Percentiles rank a stretch among this genome's conserved stretches.
Evolutionary conservation across 2,888 invertebrate species (phyloP).

Genomic region (Tholera decimalis): DNA sequence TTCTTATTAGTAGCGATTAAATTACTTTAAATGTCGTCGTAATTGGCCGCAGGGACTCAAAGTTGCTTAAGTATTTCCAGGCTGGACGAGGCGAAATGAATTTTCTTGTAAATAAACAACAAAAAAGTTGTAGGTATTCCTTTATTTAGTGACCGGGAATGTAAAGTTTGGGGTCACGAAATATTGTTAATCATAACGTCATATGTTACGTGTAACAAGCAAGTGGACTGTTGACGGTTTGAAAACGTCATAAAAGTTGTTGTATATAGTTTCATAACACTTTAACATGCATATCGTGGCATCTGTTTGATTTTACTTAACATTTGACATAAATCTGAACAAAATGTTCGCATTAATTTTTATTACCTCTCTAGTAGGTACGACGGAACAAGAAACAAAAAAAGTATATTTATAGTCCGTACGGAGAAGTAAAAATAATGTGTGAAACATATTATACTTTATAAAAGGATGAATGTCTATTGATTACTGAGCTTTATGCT

Average conservation of each 20-base stretch:
- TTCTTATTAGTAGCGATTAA: constrained; percentile 81
- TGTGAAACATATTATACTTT: constrained; percentile 53
- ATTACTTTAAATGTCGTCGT: constrained; percentile 80
- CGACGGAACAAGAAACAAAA: constrained; percentile 48
- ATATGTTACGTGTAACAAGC: constrained; percentile 69
- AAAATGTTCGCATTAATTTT: constrained; percentile 65
- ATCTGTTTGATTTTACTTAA: constrained; percentile 63
- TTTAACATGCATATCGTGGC: constrained; percentile 46
- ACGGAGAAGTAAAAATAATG: constrained; percentile 53
- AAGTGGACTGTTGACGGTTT: constrained; percentile 70
- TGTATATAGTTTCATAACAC: constrained; percentile 50
- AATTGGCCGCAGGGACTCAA: constrained; percentile 75
- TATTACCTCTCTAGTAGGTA: constrained; percentile 57
- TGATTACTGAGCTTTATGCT: constrained; percentile 41
- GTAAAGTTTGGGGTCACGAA: constrained; percentile 71
- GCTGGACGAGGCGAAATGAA: constrained; percentile 50
- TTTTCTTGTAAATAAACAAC: constrained; percentile 51
- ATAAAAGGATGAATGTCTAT: constrained; percentile 53
- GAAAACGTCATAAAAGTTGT: constrained; percentile 63
- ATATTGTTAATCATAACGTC: constrained; percentile 70
- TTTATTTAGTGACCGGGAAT: constrained; percentile 56
- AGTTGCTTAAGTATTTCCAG: constrained; percentile 55
- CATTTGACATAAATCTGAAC: constrained; percentile 59
- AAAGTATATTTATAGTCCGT: constrained; percentile 60
- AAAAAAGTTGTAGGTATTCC: constrained; percentile 32